Percentiles rank a stretch among this genome's conserved stretches.
phyloP scores from a whole-genome alignment of 2,797 vertebrate genomes.

The Perdix hodgsoniae region DNA sequence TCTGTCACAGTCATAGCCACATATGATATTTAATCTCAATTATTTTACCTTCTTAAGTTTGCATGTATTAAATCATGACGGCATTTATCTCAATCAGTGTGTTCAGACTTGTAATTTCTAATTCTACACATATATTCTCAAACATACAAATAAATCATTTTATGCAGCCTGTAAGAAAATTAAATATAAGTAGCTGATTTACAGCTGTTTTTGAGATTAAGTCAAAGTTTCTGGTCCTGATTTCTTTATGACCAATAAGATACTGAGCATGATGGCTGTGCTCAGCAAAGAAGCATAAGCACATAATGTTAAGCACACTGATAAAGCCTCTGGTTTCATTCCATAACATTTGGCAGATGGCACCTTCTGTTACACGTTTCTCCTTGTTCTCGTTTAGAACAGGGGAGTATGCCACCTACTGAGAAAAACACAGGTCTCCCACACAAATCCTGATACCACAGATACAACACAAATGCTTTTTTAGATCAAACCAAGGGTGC shows the following conservation, averaged over 20 bases:
- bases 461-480: not conserved
- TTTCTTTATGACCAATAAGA: not conserved
- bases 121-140: not conserved
- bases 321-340: not conserved
- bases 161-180: not conserved
- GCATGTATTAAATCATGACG: not conserved
- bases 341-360: conserved; percentile 46
- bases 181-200: not conserved
- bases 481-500: not conserved
- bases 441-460: conserved; percentile 38
- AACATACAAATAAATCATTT: not conserved
- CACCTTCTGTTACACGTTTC: conserved; percentile 47
- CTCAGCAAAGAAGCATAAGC: not conserved
- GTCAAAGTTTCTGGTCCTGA: not conserved
- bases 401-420: conserved; percentile 58
- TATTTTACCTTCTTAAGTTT: not conserved
- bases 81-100: not conserved
- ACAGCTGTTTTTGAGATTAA: not conserved
- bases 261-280: not conserved
- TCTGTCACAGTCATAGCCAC: not conserved
- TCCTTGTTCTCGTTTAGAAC: conserved; percentile 40
- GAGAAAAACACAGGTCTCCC: conserved; percentile 61
- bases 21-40: not conserved
- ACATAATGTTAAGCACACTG: not conserved
- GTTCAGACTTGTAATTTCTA: not conserved